Base-by-base conservation (phyloP, 2,113 vertebrate species). In the Alexandromys fortis region DNA sequence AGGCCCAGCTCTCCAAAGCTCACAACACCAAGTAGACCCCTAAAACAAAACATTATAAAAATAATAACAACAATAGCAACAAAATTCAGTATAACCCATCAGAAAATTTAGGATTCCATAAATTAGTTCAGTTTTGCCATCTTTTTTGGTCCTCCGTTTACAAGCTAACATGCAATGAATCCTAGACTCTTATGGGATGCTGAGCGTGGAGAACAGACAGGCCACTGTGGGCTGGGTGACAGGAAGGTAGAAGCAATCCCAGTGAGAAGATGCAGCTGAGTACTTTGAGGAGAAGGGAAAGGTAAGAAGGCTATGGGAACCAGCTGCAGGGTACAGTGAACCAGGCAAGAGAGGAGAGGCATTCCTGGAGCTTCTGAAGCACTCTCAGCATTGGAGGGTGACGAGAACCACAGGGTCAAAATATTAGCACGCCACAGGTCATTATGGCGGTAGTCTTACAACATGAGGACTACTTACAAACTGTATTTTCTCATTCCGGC, bases 31-130 rank as follows among this genome's bases (percentile, higher is more conserved):
- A 52, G 16, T 81, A 81, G 78, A n/a, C 21, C 35, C 2, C 5
- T 81, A 58, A 81, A 55, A 79, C 5, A 55, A 12, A 55, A 14
- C 19, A n/a, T 58, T 58, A 28, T 86, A 93, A 92, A 86, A 92
- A n/a, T 42, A 22, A 55, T 28, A 75, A 26, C 9, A 28, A 86
- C 81, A 75, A 94, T 19, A 77, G 55, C 35, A 95, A 95, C 65
- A 90, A 94, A 92, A 95, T 81, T 21, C 70, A 11, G 26, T 65
- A 19, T 85, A 42, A 65, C 19, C 30, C 14, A 73, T 55, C 55
- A 67, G n/a, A 97, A 93, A 79, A 70, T n/a, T 90, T 70, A 95
- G 7, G 35, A 88, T 94, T 92, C 63, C 7, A 8, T 90, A 38
- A 90, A 88, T 76, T 96, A 86, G 7, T 89, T 89, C 63, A 55